These are phyloP conservation scores for Bursaphelenchus okinawaensis DNA, from an alignment of 2,888 invertebrate genomes.

Conservation along the genomic window DNA sequence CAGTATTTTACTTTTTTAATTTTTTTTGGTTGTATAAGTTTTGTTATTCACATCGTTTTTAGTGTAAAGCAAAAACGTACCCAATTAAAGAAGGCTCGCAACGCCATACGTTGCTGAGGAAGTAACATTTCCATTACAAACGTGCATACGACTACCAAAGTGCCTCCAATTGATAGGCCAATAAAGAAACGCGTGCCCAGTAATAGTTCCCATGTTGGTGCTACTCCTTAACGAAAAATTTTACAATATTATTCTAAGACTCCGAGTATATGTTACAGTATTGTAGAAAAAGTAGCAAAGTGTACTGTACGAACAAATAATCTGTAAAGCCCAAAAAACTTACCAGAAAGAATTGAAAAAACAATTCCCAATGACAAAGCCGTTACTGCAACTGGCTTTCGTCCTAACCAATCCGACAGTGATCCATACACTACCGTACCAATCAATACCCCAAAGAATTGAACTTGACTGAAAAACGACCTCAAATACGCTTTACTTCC, in stretches of 20 bases:
- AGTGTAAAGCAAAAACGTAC: slow-evolving; percentile 29
- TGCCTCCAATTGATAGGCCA: slow-evolving; percentile 45
- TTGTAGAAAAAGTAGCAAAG: background rate
- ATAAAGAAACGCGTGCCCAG: slow-evolving; percentile 36
- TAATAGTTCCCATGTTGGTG: slow-evolving; percentile 30
- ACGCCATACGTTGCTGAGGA: slow-evolving; percentile 54
- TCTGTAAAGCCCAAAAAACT: too few relatives aligned
- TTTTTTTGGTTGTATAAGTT: slow-evolving; percentile 3
- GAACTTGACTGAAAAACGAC: slow-evolving; percentile 46
- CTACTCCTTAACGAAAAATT: slow-evolving; percentile 19
- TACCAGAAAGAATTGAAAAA: slow-evolving; percentile 9
- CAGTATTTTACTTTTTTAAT: background rate
- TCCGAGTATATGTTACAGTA: too few relatives aligned
- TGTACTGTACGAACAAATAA: background rate
- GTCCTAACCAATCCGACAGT: slow-evolving; percentile 32
- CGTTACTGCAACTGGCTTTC: slow-evolving; percentile 2
- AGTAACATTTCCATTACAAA: slow-evolving; percentile 57
- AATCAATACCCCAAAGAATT: slow-evolving; percentile 38
- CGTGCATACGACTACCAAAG: slow-evolving; percentile 53
- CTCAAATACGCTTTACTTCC: slow-evolving; percentile 35
- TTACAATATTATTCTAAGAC: background rate
- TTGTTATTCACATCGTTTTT: background rate
- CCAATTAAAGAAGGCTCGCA: slow-evolving; percentile 56
- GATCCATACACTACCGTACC: slow-evolving; percentile 52
- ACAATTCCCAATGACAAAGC: background rate